Evolutionary conservation across 2,888 invertebrate species (phyloP), one percentile per base, ranked within the genome.

Genomic region (Seira ritae): DNA sequence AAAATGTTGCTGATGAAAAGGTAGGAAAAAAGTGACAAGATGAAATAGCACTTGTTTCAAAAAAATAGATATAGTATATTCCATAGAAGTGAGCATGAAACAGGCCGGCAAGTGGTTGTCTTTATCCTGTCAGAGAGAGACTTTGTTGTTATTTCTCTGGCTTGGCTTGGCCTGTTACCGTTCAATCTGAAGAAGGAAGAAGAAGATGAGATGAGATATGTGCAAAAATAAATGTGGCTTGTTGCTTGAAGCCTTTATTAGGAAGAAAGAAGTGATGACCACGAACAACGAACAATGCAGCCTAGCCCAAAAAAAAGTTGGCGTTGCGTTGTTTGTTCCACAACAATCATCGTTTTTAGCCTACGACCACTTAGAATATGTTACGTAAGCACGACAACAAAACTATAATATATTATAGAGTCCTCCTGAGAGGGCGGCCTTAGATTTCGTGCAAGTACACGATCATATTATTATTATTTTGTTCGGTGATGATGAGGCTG

Each of bases 31-130:
- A 8, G 8, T 8, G 31, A 31, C 31, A 31, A 77, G 76, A 82
- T 77, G 82, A 82, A 82, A 82, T 82, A 70, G 81, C 81, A 82
- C 81, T 82, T 82, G 81, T 82, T 82, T 66, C 37, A 55, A 69
- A 73, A 81, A 62, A 70, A 76, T 75, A 55, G n/a, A n/a, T n/a
- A n/a, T n/a, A n/a, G n/a, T n/a, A n/a, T n/a, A 31, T 82, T 82
- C 77, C 77, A 77, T 72, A 77, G 31, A 31, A 31, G 8, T 31
- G 31, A 72, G 62, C 15, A 42, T 55, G 12, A 55, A 55, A 12
- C 55, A 55, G 55, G 17, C 15, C 55, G 55, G 55, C 55, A 55
- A 55, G 55, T 55, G 17, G 15, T 55, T 55, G 55, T 3, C 55
- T 55, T 31, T 55, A 55, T 55, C 55, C 55, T 55, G 55, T 55